Evolutionary conservation across 2,797 vertebrate species (phyloP), one percentile per base, ranked within the genome.

Genomic region (Tauraco hartlaubi): DNA sequence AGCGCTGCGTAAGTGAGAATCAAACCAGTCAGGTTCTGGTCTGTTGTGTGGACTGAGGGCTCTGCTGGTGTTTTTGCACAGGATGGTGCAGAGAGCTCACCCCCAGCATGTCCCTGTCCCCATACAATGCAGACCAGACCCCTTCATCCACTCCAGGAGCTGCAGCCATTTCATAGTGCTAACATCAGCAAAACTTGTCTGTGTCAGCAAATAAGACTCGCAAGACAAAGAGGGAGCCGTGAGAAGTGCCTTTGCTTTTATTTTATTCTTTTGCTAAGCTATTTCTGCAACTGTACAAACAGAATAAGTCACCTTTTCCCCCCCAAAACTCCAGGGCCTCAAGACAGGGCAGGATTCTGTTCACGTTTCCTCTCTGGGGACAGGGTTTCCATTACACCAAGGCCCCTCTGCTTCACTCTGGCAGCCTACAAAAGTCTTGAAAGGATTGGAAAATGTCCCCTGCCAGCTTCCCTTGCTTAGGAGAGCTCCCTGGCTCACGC

Each of bases 1-100:
- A 3, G 0, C 0, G 0, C 17, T n/a, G 77, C 14, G 16, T 22
- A 4, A 49, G 25, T 5, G 25, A 52, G 46, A 52, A 15, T 29
- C 31, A 28, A 44, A 22, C 22, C n/a, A 12, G 51, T 14, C 59
- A 26, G n/a, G 11, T 31, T 56, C 20, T n/a, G 66, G 2, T 44
- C 29, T 37, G 63, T 12, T 41, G 6, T 9, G 23, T 11, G 54
- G 18, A 12, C 11, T 72, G 19, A 63, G 29, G 39, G 18, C 39
- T 89, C 33, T 35, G 67, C 67, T 41, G 66, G 29, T 37, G 29
- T 25, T 63, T 39, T 31, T 44, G 54, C 16, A 7, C 46, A 20
- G 26, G 37, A 16, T 29, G 16, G 33, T 26, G 23, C 25, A 11
- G 37, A 31, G 56, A 26, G 21, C 37, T 90, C 33, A 10, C 7